Evolutionary conservation across 2,888 invertebrate genomes (phyloP).

Genomic region (Pherbina coryleti): DNA sequence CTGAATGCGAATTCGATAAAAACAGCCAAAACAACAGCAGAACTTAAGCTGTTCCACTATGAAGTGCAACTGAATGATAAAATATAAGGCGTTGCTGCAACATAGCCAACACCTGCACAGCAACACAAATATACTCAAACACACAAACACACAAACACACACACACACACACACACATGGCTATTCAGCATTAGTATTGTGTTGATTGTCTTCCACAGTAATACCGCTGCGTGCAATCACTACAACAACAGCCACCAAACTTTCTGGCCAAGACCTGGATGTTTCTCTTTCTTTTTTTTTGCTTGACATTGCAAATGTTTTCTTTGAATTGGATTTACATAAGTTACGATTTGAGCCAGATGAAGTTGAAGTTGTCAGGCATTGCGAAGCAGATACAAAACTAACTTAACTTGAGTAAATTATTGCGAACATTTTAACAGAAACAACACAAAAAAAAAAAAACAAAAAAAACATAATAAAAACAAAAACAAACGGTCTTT

Average conservation of each 20-base stretch:
- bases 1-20: no score
- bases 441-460: neutral
- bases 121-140: no score
- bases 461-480: neutral
- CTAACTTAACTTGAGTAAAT: constrained; percentile 12
- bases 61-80: neutral
- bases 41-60: no score
- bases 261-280: no score
- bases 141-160: no score
- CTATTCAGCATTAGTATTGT: neutral
- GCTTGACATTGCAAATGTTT: neutral
- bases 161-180: neutral
- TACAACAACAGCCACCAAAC: no score
- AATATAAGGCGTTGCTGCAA: neutral
- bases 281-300: no score
- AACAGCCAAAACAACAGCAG: no score
- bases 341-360: neutral
- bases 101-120: neutral
- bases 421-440: neutral
- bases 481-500: no score
- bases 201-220: no score
- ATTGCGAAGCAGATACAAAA: neutral
- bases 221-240: no score
- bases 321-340: neutral
- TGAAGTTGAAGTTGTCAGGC: no score